Conservation (phyloP, 1,140 invertebrate genomes). For the Rhopalosiphum padi region DNA sequence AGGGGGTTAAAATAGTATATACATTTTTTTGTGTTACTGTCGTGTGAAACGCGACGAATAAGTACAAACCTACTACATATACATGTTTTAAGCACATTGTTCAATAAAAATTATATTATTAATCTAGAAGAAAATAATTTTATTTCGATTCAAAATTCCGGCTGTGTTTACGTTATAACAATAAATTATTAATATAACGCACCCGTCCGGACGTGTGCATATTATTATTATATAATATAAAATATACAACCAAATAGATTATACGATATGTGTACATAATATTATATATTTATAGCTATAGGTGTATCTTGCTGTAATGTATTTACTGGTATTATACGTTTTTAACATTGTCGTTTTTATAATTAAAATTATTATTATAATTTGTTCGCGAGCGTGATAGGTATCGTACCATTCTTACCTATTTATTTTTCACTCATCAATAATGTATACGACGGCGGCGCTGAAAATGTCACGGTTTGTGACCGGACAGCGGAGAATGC, state of each 20-base stretch:
- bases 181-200: constrained; percentile 3
- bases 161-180: background rate
- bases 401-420: background rate
- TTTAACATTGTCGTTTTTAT: background rate
- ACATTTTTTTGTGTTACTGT: background rate
- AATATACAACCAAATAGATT: background rate
- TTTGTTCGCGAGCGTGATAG: background rate
- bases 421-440: constrained; percentile 40
- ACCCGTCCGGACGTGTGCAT: background rate
- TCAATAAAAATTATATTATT: background rate
- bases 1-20: constrained; percentile 16
- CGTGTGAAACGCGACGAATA: background rate
- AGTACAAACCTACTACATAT: background rate
- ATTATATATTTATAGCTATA: background rate
- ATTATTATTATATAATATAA: background rate
- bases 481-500: background rate
- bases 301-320: background rate
- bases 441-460: constrained; percentile 15
- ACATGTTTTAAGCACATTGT: background rate
- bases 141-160: constrained; percentile 21
- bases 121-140: constrained; percentile 3
- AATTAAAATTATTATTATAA: background rate
- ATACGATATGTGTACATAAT: background rate
- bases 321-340: background rate
- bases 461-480: constrained; percentile 49